These are phyloP conservation scores for Phenganax subtilis DNA, from an alignment of 92 coral and sea anemone species.

Conservation along the genomic window DNA sequence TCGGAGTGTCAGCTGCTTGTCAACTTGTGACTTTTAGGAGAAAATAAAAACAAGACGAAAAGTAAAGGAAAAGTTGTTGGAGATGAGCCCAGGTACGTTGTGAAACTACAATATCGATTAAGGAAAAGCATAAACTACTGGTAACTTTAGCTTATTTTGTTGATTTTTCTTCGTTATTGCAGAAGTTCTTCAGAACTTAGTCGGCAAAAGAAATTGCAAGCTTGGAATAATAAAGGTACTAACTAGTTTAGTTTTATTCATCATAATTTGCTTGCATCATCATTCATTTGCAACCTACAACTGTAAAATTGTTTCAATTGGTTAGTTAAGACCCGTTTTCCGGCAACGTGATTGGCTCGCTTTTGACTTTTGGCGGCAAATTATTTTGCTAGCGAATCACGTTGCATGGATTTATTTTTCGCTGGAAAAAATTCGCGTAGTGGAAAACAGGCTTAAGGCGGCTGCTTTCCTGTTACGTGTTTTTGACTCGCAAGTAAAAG, in stretches of 20 bases:
- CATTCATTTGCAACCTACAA: background rate
- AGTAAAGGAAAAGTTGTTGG: conserved; percentile 73
- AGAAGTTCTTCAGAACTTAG: conserved; percentile 94
- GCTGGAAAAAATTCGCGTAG: no score
- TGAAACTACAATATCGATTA: background rate
- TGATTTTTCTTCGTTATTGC: background rate
- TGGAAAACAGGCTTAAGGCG: no score
- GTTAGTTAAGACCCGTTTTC: no score
- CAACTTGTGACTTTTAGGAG: conserved; percentile 52
- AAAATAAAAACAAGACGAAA: conserved; percentile 60
- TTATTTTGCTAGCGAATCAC: no score
- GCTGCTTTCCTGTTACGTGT: no score
- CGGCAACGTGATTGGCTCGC: no score
- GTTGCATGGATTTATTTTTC: no score
- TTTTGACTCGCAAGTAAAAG: no score
- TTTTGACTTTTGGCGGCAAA: no score
- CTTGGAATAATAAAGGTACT: conserved; percentile 87
- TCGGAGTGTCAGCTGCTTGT: background rate
- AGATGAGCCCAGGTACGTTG: conserved; percentile 84
- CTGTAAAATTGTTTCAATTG: background rate
- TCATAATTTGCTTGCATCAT: background rate
- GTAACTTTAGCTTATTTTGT: no score
- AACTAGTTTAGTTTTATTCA: background rate
- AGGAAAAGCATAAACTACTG: background rate
- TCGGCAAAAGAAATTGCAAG: conserved; percentile 92